Evolutionary conservation across 2,797 vertebrate genomes (phyloP).

Genomic region (Paguma larvata): DNA sequence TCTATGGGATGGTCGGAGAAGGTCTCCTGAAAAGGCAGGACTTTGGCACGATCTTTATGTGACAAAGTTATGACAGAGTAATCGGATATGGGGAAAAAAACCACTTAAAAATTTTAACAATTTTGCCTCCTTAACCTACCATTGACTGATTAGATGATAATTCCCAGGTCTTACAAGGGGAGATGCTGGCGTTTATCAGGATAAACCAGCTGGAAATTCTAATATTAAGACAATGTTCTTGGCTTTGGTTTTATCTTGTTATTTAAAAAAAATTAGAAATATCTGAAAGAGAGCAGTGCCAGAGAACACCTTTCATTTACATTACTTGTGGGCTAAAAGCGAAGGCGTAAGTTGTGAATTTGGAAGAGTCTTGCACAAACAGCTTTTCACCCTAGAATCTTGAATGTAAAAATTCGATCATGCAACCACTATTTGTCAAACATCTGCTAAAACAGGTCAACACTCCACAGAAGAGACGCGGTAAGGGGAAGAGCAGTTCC

Average conservation of each 20-base stretch:
- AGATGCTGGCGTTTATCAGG: background rate
- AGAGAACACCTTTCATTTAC: background rate
- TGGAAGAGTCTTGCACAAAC: background rate
- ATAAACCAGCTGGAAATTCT: background rate
- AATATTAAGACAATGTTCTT: background rate
- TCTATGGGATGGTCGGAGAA: background rate
- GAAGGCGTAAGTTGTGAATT: background rate
- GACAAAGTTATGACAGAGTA: background rate
- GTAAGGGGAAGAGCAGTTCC: fast-evolving
- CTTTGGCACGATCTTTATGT: background rate
- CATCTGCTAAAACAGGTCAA: background rate
- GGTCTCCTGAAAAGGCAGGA: background rate
- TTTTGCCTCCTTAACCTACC: background rate
- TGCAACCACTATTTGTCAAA: background rate
- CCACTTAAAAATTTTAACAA: background rate
- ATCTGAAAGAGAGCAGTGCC: background rate
- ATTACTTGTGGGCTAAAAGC: background rate
- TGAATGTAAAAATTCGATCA: background rate
- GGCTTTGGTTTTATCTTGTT: background rate
- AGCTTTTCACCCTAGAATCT: background rate
- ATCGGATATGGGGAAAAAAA: background rate
- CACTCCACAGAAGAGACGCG: background rate
- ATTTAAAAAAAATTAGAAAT: background rate
- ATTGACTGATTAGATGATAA: background rate
- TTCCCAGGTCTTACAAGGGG: background rate